Percentiles rank a stretch among this genome's conserved stretches.
Evolutionary conservation across 2,113 vertebrate species (phyloP).

Genomic region (Athene cunicularia): DNA sequence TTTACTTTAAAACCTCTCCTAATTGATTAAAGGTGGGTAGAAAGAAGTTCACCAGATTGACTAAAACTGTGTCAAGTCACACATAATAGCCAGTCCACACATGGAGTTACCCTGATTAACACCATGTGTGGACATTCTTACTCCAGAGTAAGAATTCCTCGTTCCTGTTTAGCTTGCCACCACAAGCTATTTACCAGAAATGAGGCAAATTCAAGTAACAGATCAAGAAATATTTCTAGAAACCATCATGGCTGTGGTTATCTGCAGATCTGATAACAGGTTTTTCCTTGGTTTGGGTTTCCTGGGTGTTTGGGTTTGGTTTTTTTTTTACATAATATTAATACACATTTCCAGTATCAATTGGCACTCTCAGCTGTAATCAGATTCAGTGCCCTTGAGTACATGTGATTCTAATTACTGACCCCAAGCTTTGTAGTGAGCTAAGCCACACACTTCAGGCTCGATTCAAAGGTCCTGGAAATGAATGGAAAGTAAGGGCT

Average conservation of each 20-base stretch:
- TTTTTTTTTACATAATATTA: background rate
- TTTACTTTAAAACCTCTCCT: background rate
- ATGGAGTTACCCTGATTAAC: conserved; percentile 28
- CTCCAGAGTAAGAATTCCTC: background rate
- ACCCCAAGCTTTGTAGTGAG: conserved; percentile 18
- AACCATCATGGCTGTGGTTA: background rate
- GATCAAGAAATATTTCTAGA: background rate
- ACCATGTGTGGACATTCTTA: conserved; percentile 34
- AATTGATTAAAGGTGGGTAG: background rate
- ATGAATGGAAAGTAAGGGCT: background rate
- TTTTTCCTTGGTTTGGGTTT: background rate
- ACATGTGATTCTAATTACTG: conserved; percentile 57
- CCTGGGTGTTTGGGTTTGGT: background rate
- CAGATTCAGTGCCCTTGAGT: background rate
- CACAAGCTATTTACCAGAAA: conserved; percentile 23
- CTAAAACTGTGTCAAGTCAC: background rate
- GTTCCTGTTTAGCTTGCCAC: background rate
- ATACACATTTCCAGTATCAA: background rate
- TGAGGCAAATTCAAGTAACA: background rate
- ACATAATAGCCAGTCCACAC: conserved; percentile 12
- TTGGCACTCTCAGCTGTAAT: conserved; percentile 11
- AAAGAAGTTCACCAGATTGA: background rate
- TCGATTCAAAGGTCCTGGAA: conserved; percentile 36
- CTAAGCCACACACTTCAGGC: background rate
- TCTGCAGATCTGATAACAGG: background rate